phyloP scores from a whole-genome alignment of 2,888 invertebrate genomes.

The Calameuta filiformis region DNA sequence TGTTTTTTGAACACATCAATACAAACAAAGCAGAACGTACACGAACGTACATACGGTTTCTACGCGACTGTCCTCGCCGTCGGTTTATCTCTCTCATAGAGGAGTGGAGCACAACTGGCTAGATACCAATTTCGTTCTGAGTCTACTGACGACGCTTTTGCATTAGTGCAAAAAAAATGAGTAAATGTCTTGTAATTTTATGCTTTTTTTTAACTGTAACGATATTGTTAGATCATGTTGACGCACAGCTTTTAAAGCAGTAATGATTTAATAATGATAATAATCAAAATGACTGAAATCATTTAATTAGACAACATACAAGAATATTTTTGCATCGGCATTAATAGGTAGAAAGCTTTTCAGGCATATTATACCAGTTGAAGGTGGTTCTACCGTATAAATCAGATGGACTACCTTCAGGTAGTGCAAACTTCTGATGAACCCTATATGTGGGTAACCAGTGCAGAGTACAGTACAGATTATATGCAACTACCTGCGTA shows the following conservation, averaged over 20 bases:
- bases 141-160: neutral
- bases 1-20: neutral
- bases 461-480: too few relatives aligned
- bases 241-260: neutral
- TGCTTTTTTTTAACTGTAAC: neutral
- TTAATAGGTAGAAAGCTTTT: neutral
- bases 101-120: neutral
- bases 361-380: neutral
- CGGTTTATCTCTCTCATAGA: neutral
- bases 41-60: neutral
- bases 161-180: neutral
- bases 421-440: neutral
- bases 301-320: neutral
- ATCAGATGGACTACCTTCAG: too few relatives aligned
- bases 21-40: neutral
- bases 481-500: too few relatives aligned
- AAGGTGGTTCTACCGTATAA: too few relatives aligned
- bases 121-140: neutral
- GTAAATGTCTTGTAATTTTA: neutral
- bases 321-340: neutral
- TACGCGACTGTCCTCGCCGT: neutral
- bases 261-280: too few relatives aligned
- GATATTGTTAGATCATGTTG: neutral
- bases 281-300: neutral
- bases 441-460: neutral